phyloP scores from a whole-genome alignment of 2,113 vertebrate species.

The Naja naja region DNA sequence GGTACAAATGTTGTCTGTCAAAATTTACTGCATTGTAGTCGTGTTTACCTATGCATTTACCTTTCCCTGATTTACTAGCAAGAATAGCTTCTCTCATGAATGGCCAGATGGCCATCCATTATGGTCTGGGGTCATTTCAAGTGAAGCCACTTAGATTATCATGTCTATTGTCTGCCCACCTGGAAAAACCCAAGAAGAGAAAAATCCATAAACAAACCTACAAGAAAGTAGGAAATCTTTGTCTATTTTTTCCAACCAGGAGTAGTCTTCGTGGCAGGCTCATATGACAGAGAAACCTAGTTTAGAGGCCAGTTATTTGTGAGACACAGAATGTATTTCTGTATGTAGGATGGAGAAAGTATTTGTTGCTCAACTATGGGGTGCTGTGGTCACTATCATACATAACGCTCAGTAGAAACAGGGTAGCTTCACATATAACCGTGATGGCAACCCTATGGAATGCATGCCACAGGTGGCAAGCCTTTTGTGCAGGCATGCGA shows the following conservation, averaged over 20 bases:
- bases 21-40: background rate
- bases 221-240: background rate
- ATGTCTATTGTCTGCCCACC: background rate
- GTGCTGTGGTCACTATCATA: background rate
- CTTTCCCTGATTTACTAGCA: background rate
- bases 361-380: background rate
- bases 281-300: background rate
- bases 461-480: no score
- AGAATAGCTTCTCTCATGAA: background rate
- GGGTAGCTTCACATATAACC: background rate
- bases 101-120: background rate
- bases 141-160: background rate
- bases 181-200: background rate
- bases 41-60: background rate
- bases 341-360: background rate
- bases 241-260: background rate
- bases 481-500: no score
- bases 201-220: background rate
- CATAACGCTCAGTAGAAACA: background rate
- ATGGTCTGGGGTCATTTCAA: background rate
- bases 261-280: background rate
- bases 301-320: background rate
- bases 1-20: background rate
- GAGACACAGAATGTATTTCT: background rate
- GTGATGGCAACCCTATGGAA: no score